Evolutionary conservation across 2,888 invertebrate genomes (phyloP).

Genomic region (Drosophila longiperda): DNA sequence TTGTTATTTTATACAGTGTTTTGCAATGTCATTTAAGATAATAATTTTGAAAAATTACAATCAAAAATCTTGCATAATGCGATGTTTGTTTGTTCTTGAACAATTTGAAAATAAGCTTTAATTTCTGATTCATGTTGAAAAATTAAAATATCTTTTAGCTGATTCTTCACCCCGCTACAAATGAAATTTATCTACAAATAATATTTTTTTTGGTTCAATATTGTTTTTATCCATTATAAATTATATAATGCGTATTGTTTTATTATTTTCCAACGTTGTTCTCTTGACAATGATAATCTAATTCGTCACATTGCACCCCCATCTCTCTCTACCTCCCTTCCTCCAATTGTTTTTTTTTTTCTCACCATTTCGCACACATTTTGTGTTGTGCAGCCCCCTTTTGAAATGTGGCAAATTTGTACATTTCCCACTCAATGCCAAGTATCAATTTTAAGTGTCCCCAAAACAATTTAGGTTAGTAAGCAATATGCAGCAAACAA

Average conservation of each 20-base stretch:
- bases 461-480: conserved; percentile 66
- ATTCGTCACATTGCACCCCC: neutral
- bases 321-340: neutral
- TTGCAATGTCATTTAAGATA: conserved; percentile 17
- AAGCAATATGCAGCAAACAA: conserved; percentile 57
- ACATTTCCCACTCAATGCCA: conserved; percentile 66
- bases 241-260: conserved; percentile 22
- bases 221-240: neutral
- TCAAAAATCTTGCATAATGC: neutral
- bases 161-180: neutral
- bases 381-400: conserved; percentile 3
- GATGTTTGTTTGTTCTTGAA: neutral
- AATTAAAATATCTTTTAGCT: neutral
- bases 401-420: conserved; percentile 42
- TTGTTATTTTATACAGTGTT: conserved; percentile 9
- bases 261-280: conserved; percentile 18
- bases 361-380: conserved; percentile 19
- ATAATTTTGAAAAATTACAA: neutral
- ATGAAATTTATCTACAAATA: neutral
- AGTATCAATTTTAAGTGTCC: conserved; percentile 69
- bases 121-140: neutral
- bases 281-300: conserved; percentile 34
- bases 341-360: neutral
- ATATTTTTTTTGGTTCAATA: conserved; percentile 8
- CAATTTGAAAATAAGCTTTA: neutral